Conservation (phyloP, 2,113 vertebrate genomes). For the Megalops atlanticus region DNA sequence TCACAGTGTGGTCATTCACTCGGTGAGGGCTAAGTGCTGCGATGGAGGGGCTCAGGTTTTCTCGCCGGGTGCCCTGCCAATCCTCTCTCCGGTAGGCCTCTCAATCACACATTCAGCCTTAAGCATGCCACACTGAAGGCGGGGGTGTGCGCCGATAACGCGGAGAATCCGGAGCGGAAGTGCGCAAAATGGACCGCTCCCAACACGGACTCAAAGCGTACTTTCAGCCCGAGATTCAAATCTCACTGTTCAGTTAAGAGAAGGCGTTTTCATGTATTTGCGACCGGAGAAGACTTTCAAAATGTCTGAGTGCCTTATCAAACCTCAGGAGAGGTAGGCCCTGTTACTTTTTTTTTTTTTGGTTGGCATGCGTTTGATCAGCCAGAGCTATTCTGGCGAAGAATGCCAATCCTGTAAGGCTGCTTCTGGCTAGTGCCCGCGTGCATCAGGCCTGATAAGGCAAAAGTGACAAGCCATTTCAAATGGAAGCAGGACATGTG, state of each 20-base stretch:
- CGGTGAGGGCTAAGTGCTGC: constrained; percentile 27
- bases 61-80: constrained; percentile 32
- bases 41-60: constrained; percentile 41
- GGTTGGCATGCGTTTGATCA: neutral
- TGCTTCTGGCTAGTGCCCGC: neutral
- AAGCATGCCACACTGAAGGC: neutral
- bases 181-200: too few species aligned
- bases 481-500: neutral
- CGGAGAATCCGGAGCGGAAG: neutral
- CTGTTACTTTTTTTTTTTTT: neutral
- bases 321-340: neutral
- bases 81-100: constrained; percentile 26
- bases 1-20: constrained; percentile 51
- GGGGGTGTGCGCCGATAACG: neutral
- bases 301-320: neutral
- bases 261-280: neutral
- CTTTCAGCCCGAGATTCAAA: neutral
- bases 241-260: neutral
- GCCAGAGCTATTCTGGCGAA: neutral
- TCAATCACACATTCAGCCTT: neutral
- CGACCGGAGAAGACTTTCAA: neutral
- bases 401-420: neutral
- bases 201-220: neutral
- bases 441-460: neutral
- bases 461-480: neutral